phyloP scores from a whole-genome alignment of 2,113 vertebrate species.

The Penelope pileata region DNA sequence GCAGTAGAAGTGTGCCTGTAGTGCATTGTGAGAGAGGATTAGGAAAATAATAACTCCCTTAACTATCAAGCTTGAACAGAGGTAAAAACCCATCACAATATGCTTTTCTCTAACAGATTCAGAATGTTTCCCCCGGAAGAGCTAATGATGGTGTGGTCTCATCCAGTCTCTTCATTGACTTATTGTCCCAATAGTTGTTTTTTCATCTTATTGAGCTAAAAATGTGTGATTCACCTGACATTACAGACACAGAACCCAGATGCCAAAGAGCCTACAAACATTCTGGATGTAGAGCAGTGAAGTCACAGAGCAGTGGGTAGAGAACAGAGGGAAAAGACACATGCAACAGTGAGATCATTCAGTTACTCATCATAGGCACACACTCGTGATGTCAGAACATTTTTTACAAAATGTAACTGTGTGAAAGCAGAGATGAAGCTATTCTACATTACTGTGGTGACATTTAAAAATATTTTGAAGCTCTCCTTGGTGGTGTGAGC shows the following conservation, averaged over 20 bases:
- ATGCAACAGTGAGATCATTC: background rate
- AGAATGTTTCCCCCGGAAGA: background rate
- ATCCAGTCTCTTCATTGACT: background rate
- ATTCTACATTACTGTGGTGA: background rate
- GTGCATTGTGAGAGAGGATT: background rate
- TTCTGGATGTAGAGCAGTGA: background rate
- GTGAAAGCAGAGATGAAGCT: background rate
- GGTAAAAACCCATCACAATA: background rate
- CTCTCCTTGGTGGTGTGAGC: background rate
- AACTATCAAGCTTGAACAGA: background rate
- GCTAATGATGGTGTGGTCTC: background rate
- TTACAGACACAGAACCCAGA: background rate
- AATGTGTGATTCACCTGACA: background rate
- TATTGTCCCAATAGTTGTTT: background rate
- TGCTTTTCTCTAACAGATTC: background rate
- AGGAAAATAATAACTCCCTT: slow-evolving; percentile 38
- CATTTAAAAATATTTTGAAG: background rate
- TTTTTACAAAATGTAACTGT: background rate
- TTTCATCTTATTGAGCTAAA: background rate
- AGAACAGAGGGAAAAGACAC: background rate
- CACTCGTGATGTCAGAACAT: background rate
- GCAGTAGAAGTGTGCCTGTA: background rate
- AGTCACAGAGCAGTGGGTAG: background rate
- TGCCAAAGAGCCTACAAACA: background rate
- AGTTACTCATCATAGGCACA: background rate